phyloP scores from a whole-genome alignment of 2,797 vertebrate genomes.

The Poeciliopsis gracilis region DNA sequence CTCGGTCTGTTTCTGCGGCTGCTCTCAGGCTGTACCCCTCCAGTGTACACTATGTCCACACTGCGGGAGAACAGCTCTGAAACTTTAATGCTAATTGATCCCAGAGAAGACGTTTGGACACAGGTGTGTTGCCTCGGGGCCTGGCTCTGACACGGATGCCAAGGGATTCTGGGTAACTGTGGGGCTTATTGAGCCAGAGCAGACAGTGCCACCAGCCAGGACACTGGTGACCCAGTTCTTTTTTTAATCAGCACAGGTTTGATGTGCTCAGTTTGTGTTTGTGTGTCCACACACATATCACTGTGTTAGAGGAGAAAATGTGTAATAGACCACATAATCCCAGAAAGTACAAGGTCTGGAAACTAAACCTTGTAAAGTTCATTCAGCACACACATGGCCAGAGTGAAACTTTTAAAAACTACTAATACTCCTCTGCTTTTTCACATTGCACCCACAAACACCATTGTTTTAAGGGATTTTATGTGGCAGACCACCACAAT shows the following conservation, averaged over 20 bases:
- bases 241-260: constrained; percentile 72
- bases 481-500: not conserved
- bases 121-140: constrained; percentile 81
- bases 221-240: constrained; percentile 73
- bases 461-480: not conserved
- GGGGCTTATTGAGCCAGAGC: constrained; percentile 61
- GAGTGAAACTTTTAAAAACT: constrained; percentile 11
- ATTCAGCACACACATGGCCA: constrained; percentile 1
- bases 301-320: constrained; percentile 26
- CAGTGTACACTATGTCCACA: constrained; percentile 70
- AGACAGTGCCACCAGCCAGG: constrained; percentile 61
- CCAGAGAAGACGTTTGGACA: constrained; percentile 79
- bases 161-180: constrained; percentile 69
- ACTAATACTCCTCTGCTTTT: not conserved
- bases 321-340: constrained; percentile 37
- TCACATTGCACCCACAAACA: not conserved
- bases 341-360: constrained; percentile 22
- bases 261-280: constrained; percentile 41
- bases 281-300: constrained; percentile 19
- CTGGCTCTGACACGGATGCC: constrained; percentile 66
- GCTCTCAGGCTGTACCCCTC: constrained; percentile 62
- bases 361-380: constrained; percentile 28
- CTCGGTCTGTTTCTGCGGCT: constrained; percentile 57
- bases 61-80: constrained; percentile 61
- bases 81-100: constrained; percentile 86